Evolutionary conservation across 2,888 invertebrate genomes (phyloP).

Genomic region (Bombylius discolor): DNA sequence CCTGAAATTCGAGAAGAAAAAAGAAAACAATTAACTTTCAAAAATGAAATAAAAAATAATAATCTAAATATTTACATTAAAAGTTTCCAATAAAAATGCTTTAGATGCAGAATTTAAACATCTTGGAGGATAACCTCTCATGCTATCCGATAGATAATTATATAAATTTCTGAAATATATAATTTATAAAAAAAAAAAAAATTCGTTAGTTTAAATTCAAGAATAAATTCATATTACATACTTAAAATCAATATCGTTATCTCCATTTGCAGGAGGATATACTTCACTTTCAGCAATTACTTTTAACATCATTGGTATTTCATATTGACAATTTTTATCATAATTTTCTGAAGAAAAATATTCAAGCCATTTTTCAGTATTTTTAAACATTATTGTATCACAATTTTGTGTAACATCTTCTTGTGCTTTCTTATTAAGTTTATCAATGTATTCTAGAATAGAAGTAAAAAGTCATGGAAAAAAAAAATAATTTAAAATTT

Average conservation of each 20-base stretch:
- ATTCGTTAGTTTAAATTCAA: too few relatives aligned
- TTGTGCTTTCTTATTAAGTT: conserved; percentile 17
- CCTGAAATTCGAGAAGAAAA: background rate
- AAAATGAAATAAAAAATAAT: background rate
- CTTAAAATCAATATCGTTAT: background rate
- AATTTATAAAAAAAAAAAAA: too few relatives aligned
- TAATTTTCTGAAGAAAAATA: conserved; percentile 18
- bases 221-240: background rate
- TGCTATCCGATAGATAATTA: background rate
- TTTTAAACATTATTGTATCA: conserved; percentile 21
- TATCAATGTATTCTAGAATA: background rate
- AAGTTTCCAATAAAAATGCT: conserved; percentile 1
- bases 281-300: background rate
- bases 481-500: background rate
- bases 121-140: background rate
- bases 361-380: conserved; percentile 25
- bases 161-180: background rate
- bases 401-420: conserved; percentile 22
- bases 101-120: background rate
- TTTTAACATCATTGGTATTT: background rate
- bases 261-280: background rate
- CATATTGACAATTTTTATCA: conserved; percentile 16
- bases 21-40: background rate
- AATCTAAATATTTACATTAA: background rate
- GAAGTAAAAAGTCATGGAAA: background rate